Evolutionary conservation across 2,797 vertebrate species (phyloP).

Genomic region (Lutjanus argentimaculatus): DNA sequence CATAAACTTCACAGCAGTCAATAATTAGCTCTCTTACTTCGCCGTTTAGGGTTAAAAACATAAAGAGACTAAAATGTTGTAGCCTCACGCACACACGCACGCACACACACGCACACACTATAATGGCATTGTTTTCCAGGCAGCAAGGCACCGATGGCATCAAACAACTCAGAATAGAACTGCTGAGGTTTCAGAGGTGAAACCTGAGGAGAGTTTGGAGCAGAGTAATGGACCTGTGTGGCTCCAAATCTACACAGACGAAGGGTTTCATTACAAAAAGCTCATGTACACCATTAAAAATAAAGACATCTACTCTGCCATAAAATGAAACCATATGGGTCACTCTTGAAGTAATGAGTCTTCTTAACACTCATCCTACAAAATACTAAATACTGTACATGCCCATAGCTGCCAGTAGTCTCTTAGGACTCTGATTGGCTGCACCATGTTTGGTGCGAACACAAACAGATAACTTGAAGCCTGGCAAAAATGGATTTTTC

Average conservation of each 20-base stretch:
- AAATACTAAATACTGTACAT: background rate
- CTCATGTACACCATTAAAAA: background rate
- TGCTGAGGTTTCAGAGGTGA: conserved; percentile 66
- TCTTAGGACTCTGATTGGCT: too few relatives aligned
- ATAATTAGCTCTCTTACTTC: background rate
- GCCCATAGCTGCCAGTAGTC: too few relatives aligned
- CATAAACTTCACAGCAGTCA: background rate
- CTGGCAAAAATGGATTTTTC: too few relatives aligned
- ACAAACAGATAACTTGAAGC: too few relatives aligned
- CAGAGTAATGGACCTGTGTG: conserved; percentile 48
- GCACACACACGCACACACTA: conserved; percentile 11
- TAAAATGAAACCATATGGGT: conserved; percentile 8
- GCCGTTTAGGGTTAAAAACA: background rate
- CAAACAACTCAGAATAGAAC: conserved; percentile 66
- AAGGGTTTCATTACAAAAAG: conserved; percentile 27
- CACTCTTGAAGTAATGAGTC: background rate
- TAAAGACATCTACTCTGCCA: background rate
- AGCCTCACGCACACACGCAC: background rate
- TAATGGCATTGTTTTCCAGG: conserved; percentile 52
- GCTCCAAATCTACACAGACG: conserved; percentile 18
- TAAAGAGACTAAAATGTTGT: background rate
- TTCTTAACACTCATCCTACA: background rate
- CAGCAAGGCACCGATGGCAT: conserved; percentile 46
- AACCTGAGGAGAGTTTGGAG: conserved; percentile 54
- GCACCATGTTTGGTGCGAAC: too few relatives aligned